Evolutionary conservation across 2,888 invertebrate genomes (phyloP).

Genomic region (Papilio demoleus): DNA sequence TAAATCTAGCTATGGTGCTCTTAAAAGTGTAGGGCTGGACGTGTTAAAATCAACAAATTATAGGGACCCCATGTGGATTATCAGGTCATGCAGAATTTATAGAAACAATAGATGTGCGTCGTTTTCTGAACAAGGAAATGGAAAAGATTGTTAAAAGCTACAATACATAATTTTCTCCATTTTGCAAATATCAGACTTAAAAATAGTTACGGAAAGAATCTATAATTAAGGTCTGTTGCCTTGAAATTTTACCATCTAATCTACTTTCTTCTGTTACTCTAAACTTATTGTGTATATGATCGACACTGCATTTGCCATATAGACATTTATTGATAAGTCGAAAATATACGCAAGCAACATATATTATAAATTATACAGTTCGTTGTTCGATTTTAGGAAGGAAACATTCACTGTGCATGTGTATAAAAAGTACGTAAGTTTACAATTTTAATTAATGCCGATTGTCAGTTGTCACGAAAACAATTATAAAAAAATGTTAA

Average conservation of each 20-base stretch:
- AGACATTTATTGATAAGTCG: background rate
- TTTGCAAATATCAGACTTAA: background rate
- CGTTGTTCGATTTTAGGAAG: background rate
- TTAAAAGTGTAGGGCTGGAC: too few relatives aligned
- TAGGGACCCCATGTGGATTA: too few relatives aligned
- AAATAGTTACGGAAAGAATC: background rate
- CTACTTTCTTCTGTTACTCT: too few relatives aligned
- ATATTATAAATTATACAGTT: too few relatives aligned
- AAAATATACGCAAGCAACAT: too few relatives aligned
- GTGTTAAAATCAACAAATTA: too few relatives aligned
- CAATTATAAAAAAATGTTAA: background rate
- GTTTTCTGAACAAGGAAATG: background rate
- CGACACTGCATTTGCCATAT: background rate
- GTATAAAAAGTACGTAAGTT: background rate
- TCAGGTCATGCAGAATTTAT: background rate
- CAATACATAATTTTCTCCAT: background rate
- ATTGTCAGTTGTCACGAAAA: slow-evolving; percentile 13
- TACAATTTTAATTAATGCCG: background rate
- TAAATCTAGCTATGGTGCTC: too few relatives aligned
- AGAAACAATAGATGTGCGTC: background rate
- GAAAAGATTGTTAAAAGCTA: background rate
- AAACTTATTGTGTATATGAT: background rate
- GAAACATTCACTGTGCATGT: too few relatives aligned
- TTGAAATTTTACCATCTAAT: too few relatives aligned
- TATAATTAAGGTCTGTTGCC: background rate